Evolutionary conservation across 2,797 vertebrate genomes (phyloP).

Genomic region (Eulemur albifrons): DNA sequence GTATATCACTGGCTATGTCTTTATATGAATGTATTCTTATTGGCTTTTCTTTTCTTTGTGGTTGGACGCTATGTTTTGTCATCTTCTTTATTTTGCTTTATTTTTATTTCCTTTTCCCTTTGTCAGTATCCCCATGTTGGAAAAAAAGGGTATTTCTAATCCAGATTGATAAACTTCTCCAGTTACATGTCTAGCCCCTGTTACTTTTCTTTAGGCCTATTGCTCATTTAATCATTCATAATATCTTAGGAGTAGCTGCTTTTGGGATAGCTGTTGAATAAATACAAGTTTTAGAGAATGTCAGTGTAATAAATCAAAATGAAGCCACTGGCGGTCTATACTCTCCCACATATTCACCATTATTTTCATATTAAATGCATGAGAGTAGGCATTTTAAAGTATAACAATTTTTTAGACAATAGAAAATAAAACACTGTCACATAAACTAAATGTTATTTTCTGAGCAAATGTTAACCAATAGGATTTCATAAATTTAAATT

Average conservation of each 20-base stretch:
- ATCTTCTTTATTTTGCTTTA: background rate
- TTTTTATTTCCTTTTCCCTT: background rate
- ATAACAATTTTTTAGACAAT: background rate
- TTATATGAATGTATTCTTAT: background rate
- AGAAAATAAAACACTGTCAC: background rate
- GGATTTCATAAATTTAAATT: background rate
- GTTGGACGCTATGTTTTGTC: background rate
- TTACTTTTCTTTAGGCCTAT: background rate
- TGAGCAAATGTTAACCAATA: background rate
- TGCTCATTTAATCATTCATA: background rate
- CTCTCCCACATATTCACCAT: background rate
- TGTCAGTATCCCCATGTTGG: background rate
- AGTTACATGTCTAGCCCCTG: background rate
- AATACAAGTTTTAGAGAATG: background rate
- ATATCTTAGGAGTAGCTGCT: background rate
- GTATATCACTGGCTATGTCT: background rate
- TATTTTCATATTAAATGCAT: background rate
- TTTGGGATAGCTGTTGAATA: background rate
- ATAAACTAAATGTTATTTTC: background rate
- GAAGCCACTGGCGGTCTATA: background rate
- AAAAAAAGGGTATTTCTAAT: background rate
- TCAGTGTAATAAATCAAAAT: background rate
- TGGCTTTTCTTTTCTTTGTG: background rate
- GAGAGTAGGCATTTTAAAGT: background rate
- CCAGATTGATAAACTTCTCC: background rate